phyloP scores from a whole-genome alignment of 2,113 vertebrate genomes.

The western clawed frog (Xenopus tropicalis) region DNA sequence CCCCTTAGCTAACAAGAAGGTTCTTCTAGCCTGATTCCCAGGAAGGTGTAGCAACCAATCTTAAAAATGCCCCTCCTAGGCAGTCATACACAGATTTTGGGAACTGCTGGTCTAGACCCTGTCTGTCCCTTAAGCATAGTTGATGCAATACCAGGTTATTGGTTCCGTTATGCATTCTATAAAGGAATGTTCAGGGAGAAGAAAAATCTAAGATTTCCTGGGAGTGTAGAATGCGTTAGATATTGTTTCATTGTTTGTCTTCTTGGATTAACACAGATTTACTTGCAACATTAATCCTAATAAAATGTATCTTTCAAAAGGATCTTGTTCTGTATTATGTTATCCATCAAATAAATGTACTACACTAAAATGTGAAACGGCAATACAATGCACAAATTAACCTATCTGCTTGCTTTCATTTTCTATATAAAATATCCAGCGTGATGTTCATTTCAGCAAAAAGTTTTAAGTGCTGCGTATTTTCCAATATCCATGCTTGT shows the following conservation, averaged over 20 bases:
- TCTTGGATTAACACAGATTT: slow-evolving; percentile 35
- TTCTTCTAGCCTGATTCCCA: too few relatives aligned
- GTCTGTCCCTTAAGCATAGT: too few relatives aligned
- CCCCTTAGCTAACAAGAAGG: too few relatives aligned
- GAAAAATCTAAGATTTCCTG: slow-evolving; percentile 4
- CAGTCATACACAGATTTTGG: too few relatives aligned
- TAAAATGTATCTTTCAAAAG: slow-evolving; percentile 34
- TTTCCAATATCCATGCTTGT: slow-evolving; percentile 45
- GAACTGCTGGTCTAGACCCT: too few relatives aligned
- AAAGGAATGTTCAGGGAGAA: neutral
- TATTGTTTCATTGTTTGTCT: slow-evolving; percentile 28
- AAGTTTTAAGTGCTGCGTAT: slow-evolving; percentile 52
- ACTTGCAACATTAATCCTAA: slow-evolving; percentile 33
- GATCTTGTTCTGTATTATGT: slow-evolving; percentile 39
- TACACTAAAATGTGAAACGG: slow-evolving; percentile 40
- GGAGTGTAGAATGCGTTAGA: neutral
- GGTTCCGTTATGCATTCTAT: too few relatives aligned
- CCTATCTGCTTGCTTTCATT: slow-evolving; percentile 47
- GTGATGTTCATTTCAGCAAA: slow-evolving; percentile 39
- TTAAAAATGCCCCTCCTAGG: too few relatives aligned
- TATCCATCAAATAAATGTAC: slow-evolving; percentile 31
- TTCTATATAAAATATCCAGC: slow-evolving; percentile 41
- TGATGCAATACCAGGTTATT: too few relatives aligned
- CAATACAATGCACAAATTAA: slow-evolving; percentile 44
- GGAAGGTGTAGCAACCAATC: too few relatives aligned